Conservation (phyloP, 2,888 invertebrate genomes). For the Cactoblastis cactorum region DNA sequence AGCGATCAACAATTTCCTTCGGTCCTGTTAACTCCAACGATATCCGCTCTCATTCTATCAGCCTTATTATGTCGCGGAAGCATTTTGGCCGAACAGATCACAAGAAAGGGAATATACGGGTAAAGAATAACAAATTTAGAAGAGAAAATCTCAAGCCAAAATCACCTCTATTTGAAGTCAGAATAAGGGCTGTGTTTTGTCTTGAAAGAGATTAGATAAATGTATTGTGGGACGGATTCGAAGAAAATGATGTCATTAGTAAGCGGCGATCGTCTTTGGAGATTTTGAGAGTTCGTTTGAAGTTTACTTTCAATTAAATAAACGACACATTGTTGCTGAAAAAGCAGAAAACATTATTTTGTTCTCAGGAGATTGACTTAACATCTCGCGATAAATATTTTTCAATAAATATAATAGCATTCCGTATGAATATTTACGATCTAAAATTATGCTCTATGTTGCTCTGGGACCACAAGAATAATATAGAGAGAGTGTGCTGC, state of each 20-base stretch:
- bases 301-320: conserved; percentile 9
- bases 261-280: conserved; percentile 16
- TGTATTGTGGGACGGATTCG: conserved; percentile 24
- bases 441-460: no score
- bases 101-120: conserved; percentile 37
- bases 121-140: conserved; percentile 29
- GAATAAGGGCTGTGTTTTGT: conserved; percentile 4
- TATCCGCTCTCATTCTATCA: conserved; percentile 20
- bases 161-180: neutral
- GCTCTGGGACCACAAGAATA: no score
- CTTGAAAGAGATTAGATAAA: conserved; percentile 13
- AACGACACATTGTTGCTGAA: neutral
- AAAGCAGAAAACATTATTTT: no score
- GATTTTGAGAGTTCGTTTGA: conserved; percentile 16
- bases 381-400: no score
- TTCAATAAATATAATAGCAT: no score
- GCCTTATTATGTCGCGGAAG: conserved; percentile 36
- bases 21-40: conserved; percentile 16
- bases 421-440: no score
- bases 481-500: no score
- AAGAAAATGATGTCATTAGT: conserved; percentile 28
- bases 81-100: conserved; percentile 41
- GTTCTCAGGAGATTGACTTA: no score
- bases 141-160: conserved; percentile 17
- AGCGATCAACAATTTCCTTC: conserved; percentile 10